Evolutionary conservation across 2,797 vertebrate genomes (phyloP).

Genomic region (Oceanodroma leucorhoa): DNA sequence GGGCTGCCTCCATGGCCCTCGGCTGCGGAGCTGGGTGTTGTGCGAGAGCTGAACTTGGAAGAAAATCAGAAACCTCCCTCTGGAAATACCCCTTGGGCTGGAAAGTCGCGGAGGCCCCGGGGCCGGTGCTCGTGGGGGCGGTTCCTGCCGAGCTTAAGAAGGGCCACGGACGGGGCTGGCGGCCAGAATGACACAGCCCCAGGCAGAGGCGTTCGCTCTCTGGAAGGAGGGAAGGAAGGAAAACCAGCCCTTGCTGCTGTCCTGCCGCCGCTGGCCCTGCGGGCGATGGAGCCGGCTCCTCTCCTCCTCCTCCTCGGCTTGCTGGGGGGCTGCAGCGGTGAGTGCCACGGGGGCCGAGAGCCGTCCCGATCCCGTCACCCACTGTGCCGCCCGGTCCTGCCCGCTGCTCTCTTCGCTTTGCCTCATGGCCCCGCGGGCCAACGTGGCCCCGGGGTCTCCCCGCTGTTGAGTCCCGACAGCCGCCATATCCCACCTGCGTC

Average conservation of each 20-base stretch:
- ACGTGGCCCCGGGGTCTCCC: fast-evolving
- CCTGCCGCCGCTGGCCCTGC: fast-evolving
- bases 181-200: background rate
- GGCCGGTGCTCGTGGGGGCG: background rate
- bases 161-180: background rate
- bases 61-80: background rate
- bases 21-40: fast-evolving
- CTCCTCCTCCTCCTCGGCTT: background rate
- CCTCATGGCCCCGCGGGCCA: fast-evolving
- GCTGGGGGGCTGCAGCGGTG: conserved; percentile 12
- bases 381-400: fast-evolving
- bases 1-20: fast-evolving
- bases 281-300: background rate
- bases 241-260: background rate
- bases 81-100: conserved; percentile 44
- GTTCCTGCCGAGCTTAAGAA: conserved; percentile 38
- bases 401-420: background rate
- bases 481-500: fast-evolving
- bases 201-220: fast-evolving
- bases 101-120: background rate
- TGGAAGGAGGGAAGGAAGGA: background rate
- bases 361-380: fast-evolving
- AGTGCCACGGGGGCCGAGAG: background rate
- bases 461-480: fast-evolving
- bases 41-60: background rate